These are phyloP conservation scores for Epizoanthus scotinus DNA, from an alignment of 92 coral and sea anemone genomes.

Conservation along the genomic window DNA sequence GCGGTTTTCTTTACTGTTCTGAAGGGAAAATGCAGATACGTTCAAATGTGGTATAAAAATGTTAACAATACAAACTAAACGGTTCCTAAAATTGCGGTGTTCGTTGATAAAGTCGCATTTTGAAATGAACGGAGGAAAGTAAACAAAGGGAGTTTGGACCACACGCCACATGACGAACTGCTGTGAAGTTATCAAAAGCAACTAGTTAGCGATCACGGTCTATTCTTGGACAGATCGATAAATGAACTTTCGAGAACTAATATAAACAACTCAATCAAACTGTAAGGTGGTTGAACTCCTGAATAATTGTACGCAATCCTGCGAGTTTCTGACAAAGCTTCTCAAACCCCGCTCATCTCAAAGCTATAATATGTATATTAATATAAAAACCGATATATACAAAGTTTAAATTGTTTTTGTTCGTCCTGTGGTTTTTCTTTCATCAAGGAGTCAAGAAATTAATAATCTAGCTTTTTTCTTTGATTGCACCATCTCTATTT, in stretches of 20 bases:
- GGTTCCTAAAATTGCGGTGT: no score
- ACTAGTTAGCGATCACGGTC: neutral
- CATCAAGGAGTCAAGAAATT: neutral
- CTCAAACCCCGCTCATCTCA: neutral
- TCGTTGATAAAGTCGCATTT: neutral
- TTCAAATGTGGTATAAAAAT: no score
- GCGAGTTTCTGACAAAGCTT: constrained; percentile 17
- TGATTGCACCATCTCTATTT: neutral
- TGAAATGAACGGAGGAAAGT: neutral
- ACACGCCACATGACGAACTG: neutral
- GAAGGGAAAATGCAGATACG: neutral
- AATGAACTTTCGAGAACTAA: constrained; percentile 12
- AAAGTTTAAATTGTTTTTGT: neutral
- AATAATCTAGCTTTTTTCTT: neutral
- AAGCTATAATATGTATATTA: constrained; percentile 27
- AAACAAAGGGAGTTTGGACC: neutral
- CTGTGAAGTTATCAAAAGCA: neutral
- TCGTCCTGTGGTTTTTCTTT: constrained; percentile 1
- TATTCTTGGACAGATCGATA: constrained; percentile 2
- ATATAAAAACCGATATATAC: constrained; percentile 7
- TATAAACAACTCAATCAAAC: neutral
- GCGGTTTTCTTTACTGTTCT: constrained; percentile 24
- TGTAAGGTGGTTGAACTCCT: neutral
- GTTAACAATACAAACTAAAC: no score
- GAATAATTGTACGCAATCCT: neutral